Conservation (phyloP, 2,888 invertebrate genomes). For the Papilio protenor region DNA sequence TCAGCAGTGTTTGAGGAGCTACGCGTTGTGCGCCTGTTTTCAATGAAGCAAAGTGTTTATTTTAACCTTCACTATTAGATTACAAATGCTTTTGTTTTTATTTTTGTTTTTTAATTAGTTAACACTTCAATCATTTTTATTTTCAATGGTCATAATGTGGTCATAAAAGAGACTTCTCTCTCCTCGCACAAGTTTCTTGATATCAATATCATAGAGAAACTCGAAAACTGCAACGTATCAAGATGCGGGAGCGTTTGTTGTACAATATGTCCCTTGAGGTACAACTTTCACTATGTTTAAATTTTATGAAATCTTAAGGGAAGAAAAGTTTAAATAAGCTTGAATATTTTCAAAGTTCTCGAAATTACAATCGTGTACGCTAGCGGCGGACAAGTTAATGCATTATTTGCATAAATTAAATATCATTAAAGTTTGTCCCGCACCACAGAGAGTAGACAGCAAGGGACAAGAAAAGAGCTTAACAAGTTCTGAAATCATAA, state of each 20-base stretch:
- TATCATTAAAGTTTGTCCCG: neutral
- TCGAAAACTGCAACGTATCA: constrained; percentile 2
- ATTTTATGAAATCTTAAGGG: constrained; percentile 25
- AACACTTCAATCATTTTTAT: neutral
- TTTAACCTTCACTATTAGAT: neutral
- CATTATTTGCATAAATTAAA: neutral
- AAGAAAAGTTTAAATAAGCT: constrained; percentile 27
- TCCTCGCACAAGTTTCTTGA: neutral
- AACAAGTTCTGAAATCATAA: neutral
- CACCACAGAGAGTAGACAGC: neutral
- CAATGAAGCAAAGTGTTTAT: neutral
- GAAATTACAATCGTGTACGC: neutral
- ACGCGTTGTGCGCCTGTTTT: too few relatives aligned
- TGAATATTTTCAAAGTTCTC: constrained; percentile 35
- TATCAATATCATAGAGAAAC: neutral
- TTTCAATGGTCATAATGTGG: neutral
- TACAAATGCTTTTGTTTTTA: neutral
- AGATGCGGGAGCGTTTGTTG: neutral
- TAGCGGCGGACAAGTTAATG: neutral
- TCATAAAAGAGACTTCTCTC: neutral
- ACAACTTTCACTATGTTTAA: constrained; percentile 20
- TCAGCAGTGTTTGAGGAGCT: neutral
- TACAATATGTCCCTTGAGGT: constrained; percentile 1
- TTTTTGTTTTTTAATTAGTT: neutral
- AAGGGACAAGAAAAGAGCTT: neutral